Conservation (phyloP, 2,888 invertebrate species). For the Biston stratarius region DNA sequence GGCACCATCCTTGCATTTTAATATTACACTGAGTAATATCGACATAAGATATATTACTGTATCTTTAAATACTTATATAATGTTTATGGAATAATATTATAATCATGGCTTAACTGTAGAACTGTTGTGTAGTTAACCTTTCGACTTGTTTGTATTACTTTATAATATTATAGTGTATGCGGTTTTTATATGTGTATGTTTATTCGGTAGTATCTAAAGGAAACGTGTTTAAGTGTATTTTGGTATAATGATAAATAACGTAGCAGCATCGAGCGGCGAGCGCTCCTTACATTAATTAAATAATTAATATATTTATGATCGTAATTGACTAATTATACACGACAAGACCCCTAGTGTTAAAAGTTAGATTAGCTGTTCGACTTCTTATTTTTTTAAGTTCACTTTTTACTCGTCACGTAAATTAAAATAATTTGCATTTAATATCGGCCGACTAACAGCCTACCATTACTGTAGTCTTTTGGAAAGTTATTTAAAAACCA, state of each 20-base stretch:
- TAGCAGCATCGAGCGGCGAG: slow-evolving; percentile 57
- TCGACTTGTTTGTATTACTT: slow-evolving; percentile 86
- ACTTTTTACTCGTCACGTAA: slow-evolving; percentile 61
- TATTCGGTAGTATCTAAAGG: slow-evolving; percentile 83
- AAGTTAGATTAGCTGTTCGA: slow-evolving; percentile 77
- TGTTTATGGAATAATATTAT: slow-evolving; percentile 82
- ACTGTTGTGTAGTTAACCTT: slow-evolving; percentile 85
- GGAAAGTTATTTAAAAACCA: slow-evolving; percentile 82
- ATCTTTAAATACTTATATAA: slow-evolving; percentile 71
- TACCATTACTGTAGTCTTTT: slow-evolving; percentile 74
- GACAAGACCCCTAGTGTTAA: slow-evolving; percentile 79
- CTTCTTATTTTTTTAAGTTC: slow-evolving; percentile 72
- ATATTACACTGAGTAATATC: slow-evolving; percentile 77
- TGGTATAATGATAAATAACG: slow-evolving; percentile 74
- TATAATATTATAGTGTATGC: slow-evolving; percentile 79
- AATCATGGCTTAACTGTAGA: slow-evolving; percentile 85
- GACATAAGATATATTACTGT: slow-evolving; percentile 76
- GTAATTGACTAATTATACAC: slow-evolving; percentile 87
- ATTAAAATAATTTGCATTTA: slow-evolving; percentile 76
- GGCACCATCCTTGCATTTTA: slow-evolving; percentile 66
- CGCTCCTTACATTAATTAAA: slow-evolving; percentile 55
- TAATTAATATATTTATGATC: slow-evolving; percentile 82
- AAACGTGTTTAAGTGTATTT: slow-evolving; percentile 84
- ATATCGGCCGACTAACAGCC: slow-evolving; percentile 63
- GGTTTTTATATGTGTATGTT: slow-evolving; percentile 86